phyloP scores from a whole-genome alignment of 2,113 vertebrate species.

The Mormoops blainvillei region DNA sequence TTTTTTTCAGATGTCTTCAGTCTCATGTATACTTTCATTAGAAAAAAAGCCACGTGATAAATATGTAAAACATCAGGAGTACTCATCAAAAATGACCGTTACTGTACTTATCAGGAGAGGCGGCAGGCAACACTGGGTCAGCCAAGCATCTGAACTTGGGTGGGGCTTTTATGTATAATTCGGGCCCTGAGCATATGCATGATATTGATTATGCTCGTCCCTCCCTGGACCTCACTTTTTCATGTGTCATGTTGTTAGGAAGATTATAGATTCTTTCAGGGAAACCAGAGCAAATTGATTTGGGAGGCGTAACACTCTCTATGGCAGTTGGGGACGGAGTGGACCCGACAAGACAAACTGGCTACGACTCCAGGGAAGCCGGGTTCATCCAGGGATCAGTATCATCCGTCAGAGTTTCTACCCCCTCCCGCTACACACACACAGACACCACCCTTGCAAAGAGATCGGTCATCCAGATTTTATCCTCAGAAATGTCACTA shows the following conservation, averaged over 20 bases:
- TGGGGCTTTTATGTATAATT: not conserved
- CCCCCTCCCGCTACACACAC: not conserved
- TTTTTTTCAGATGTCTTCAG: not conserved
- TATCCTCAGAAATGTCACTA: not conserved
- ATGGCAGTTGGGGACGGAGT: not conserved
- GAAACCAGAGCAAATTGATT: not conserved
- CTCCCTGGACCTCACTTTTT: not conserved
- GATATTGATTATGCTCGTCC: not conserved
- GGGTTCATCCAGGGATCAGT: not conserved
- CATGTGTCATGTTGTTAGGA: not conserved
- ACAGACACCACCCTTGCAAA: not conserved
- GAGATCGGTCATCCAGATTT: not conserved
- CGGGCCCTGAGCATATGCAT: not conserved
- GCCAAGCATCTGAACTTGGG: not conserved
- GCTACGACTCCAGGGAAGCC: not conserved
- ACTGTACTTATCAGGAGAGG: not conserved
- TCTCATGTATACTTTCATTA: not conserved
- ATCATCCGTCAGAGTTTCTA: not conserved
- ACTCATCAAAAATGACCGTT: not conserved
- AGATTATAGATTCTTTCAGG: not conserved
- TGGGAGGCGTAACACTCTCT: not conserved
- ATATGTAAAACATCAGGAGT: not conserved
- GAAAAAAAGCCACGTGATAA: not conserved
- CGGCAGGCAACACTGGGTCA: not conserved
- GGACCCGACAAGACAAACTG: not conserved